Evolutionary conservation across 2,113 vertebrate genomes (phyloP).

Genomic region (Brachypteracias leptosomus): DNA sequence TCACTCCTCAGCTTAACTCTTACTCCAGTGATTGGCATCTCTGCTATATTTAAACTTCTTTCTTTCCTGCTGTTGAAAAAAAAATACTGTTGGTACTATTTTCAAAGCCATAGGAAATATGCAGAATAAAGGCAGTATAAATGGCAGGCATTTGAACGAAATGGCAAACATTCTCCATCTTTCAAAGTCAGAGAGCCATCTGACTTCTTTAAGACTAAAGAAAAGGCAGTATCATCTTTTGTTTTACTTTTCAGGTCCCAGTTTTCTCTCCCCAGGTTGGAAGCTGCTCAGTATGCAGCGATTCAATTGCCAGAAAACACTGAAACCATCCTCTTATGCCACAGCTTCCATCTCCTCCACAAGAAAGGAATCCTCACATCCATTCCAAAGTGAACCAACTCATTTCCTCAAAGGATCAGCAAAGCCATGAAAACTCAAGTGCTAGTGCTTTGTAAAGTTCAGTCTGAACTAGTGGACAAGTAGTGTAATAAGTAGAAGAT

Average conservation of each 20-base stretch:
- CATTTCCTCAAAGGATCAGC: background rate
- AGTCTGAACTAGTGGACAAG: background rate
- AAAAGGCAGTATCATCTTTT: background rate
- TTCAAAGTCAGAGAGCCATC: background rate
- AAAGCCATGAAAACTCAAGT: background rate
- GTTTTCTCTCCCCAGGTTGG: background rate
- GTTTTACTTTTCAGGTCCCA: background rate
- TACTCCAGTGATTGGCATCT: background rate
- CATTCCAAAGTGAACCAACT: background rate
- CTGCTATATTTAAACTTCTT: background rate
- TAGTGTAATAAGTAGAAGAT: background rate
- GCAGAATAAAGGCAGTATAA: background rate
- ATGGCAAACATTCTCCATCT: background rate
- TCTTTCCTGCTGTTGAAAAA: background rate
- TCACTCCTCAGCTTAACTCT: background rate
- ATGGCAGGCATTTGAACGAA: background rate
- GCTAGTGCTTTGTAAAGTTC: background rate
- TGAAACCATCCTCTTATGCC: background rate
- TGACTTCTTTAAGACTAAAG: background rate
- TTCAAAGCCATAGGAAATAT: background rate
- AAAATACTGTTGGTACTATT: background rate
- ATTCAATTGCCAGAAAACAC: background rate
- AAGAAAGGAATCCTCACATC: background rate
- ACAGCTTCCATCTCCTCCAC: background rate
- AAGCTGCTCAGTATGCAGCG: background rate